A percentile compares a stretch with the other conserved stretches of the same genome.
Conservation (phyloP, 2,888 invertebrate species). For the Meta bourneti region DNA sequence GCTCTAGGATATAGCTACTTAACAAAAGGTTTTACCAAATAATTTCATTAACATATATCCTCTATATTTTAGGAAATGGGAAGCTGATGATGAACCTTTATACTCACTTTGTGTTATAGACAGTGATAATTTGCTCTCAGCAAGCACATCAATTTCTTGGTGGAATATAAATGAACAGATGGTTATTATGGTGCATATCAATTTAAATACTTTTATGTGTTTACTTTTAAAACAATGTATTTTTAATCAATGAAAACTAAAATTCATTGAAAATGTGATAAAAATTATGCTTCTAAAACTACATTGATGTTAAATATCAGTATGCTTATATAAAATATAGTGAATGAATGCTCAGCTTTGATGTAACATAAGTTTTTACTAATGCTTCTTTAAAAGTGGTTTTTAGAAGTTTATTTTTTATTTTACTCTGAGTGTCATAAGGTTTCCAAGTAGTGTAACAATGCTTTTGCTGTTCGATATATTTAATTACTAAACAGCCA, state of each 20-base stretch:
- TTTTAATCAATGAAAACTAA: neutral
- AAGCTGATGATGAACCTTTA: constrained; percentile 83
- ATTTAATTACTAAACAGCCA: no score
- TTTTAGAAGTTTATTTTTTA: no score
- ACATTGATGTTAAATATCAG: neutral
- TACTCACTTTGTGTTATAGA: constrained; percentile 84
- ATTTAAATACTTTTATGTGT: neutral
- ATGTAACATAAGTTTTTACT: no score
- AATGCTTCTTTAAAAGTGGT: no score
- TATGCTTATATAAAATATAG: no score
- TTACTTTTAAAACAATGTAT: neutral
- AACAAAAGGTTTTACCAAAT: neutral
- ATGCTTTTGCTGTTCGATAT: no score
- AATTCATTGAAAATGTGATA: neutral
- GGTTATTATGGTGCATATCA: constrained; percentile 82
- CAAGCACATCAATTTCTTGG: constrained; percentile 82
- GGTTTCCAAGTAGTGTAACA: no score
- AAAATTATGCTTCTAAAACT: neutral
- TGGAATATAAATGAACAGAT: constrained; percentile 85
- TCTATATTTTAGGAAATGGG: constrained; percentile 84
- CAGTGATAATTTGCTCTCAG: constrained; percentile 80
- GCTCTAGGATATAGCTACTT: no score
- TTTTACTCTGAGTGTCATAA: no score
- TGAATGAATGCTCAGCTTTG: no score
- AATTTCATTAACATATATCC: neutral